phyloP scores from a whole-genome alignment of 2,888 invertebrate genomes.

The Hypsopygia costalis region DNA sequence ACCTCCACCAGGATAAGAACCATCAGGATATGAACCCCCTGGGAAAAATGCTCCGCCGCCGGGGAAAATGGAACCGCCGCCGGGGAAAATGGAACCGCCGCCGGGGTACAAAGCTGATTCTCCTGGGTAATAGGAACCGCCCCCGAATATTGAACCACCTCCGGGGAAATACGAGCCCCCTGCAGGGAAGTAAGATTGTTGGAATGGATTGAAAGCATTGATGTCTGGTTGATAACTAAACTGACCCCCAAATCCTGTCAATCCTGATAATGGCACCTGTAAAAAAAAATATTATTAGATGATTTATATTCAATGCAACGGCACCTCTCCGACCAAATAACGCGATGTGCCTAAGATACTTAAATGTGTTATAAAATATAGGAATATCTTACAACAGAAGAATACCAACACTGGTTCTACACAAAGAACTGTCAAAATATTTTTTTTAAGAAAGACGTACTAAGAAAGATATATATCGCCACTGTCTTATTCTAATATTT shows the following conservation, averaged over 20 bases:
- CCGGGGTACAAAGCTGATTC: constrained; percentile 7
- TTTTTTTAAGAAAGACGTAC: no score
- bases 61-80: constrained; percentile 6
- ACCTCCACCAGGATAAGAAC: constrained; percentile 7
- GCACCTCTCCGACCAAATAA: no score
- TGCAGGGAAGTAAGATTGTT: constrained; percentile 43
- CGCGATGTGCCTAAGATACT: no score
- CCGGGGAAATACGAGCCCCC: constrained; percentile 43
- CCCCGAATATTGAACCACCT: constrained; percentile 2
- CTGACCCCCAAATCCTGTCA: constrained; percentile 47
- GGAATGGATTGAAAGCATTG: constrained; percentile 35
- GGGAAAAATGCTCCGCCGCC: constrained; percentile 12
- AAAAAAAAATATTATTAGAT: constrained; percentile 26
- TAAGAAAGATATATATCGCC: no score
- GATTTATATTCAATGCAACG: no score
- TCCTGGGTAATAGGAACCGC: constrained; percentile 1
- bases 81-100: constrained; percentile 6
- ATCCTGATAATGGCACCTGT: constrained; percentile 49
- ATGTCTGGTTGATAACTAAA: constrained; percentile 47
- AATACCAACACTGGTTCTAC: no score
- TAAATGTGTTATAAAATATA: no score
- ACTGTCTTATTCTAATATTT: no score
- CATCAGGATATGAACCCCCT: constrained; percentile 10
- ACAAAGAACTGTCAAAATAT: no score
- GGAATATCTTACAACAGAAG: no score